Evolutionary conservation across 2,797 vertebrate genomes (phyloP).

Genomic region (Gadopsis bispinosus): DNA sequence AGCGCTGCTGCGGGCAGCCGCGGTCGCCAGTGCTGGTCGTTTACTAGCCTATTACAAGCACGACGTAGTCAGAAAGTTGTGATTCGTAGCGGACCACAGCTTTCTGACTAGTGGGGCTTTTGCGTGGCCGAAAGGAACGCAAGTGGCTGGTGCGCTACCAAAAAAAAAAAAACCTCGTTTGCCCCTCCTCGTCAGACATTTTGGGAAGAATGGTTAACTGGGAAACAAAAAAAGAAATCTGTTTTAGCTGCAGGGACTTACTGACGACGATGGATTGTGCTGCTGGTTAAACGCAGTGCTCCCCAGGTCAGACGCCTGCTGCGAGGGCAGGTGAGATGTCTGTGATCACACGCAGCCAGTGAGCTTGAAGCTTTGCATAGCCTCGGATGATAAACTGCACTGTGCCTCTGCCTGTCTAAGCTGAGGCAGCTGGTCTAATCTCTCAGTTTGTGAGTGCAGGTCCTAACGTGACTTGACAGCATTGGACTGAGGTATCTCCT

Average conservation of each 20-base stretch:
- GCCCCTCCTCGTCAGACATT: conserved; percentile 81
- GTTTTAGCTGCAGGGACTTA: background rate
- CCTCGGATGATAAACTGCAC: conserved; percentile 4
- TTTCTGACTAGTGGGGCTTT: background rate
- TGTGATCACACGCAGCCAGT: conserved; percentile 28
- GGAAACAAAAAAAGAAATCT: background rate
- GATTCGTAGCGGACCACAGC: background rate
- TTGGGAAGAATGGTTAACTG: conserved; percentile 55
- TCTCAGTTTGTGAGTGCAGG: conserved; percentile 30
- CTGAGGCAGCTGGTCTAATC: conserved; percentile 12
- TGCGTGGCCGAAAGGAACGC: conserved; percentile 56
- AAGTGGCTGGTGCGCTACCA: conserved; percentile 41
- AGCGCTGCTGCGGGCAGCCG: too few relatives aligned
- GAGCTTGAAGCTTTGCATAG: conserved; percentile 66
- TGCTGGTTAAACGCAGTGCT: background rate
- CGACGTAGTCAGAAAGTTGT: background rate
- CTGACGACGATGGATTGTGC: background rate
- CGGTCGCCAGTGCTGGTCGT: background rate
- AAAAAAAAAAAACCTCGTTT: conserved; percentile 38
- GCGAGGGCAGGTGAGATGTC: too few relatives aligned
- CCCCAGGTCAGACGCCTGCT: background rate
- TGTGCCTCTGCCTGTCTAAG: conserved; percentile 1
- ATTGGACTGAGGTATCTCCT: conserved; percentile 39
- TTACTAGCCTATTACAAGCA: background rate
- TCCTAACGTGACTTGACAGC: conserved; percentile 33